Percentiles rank a stretch among this genome's conserved stretches.
Conservation (phyloP, 1,140 invertebrate species). For the Penaeus vannamei region DNA sequence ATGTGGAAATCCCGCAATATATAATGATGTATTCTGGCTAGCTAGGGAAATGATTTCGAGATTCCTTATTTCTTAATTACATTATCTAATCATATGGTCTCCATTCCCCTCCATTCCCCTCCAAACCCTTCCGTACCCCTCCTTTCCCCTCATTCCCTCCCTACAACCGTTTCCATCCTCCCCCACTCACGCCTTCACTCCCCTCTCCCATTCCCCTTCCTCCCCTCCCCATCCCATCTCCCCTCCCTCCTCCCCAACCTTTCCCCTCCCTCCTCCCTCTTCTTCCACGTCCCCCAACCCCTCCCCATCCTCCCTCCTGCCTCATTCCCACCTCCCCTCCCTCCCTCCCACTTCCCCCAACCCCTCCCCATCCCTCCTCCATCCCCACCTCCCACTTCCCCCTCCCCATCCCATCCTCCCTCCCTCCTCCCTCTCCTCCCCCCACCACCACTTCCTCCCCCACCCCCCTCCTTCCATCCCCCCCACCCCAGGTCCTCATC, state of each 20-base stretch:
- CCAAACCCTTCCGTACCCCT: not conserved
- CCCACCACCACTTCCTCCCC: too few species aligned
- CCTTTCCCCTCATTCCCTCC: not conserved
- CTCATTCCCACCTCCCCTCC: not conserved
- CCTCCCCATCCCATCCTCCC: not conserved
- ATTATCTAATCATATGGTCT: not conserved
- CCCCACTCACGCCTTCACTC: too few species aligned
- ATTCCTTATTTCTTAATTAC: too few species aligned
- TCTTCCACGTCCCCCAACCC: not conserved
- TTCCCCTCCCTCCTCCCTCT: not conserved
- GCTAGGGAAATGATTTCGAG: too few species aligned
- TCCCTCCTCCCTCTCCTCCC: too few species aligned
- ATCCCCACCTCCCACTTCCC: slow-evolving; percentile 85
- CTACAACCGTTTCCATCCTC: too few species aligned
- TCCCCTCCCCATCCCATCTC: too few species aligned
- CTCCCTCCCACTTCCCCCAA: not conserved
- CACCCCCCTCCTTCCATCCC: not conserved
- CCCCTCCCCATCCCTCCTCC: not conserved
- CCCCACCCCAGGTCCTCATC: slow-evolving; percentile 82
- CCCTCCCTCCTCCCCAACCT: not conserved
- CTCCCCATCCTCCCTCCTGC: not conserved
- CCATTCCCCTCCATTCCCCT: not conserved
- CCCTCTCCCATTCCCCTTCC: too few species aligned
- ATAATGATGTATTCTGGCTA: too few species aligned
- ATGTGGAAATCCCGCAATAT: too few species aligned